Conservation (phyloP, 2,888 invertebrate genomes). For the Platycheirus albimanus region DNA sequence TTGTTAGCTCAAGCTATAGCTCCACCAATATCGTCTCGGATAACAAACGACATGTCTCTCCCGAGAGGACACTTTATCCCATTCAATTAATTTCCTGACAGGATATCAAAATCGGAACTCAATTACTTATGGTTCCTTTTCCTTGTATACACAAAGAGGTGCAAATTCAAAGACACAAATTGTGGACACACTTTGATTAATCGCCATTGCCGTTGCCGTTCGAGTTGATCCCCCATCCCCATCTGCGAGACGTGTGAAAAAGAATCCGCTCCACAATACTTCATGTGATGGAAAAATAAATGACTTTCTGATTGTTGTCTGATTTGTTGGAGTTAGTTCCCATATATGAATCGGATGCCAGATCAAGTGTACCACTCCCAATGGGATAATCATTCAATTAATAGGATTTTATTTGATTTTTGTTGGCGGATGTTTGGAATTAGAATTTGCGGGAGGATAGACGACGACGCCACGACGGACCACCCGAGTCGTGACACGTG, state of each 20-base stretch:
- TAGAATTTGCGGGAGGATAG: constrained; percentile 46
- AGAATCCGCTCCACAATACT: constrained; percentile 13
- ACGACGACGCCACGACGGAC: constrained; percentile 21
- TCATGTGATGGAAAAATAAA: constrained; percentile 48
- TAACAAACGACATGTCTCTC: constrained; percentile 60
- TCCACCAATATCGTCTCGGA: constrained; percentile 31
- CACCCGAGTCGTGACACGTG: constrained; percentile 69
- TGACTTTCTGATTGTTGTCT: constrained; percentile 56
- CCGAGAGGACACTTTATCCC: constrained; percentile 66
- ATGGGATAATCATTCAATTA: constrained; percentile 75
- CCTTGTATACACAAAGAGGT: constrained; percentile 2
- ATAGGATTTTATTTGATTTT: constrained; percentile 69
- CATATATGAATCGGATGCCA: constrained; percentile 49
- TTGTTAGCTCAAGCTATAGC: constrained; percentile 28
- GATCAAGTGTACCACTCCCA: constrained; percentile 72
- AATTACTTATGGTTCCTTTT: constrained; percentile 71
- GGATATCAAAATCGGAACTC: constrained; percentile 74
- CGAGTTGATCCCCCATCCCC: constrained; percentile 30
- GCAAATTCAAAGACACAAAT: constrained; percentile 27
- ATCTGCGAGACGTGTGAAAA: constrained; percentile 31
- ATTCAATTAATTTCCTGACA: constrained; percentile 75
- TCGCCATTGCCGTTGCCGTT: constrained; percentile 26
- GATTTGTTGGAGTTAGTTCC: constrained; percentile 13
- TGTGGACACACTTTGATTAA: constrained; percentile 60
- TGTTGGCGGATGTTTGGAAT: constrained; percentile 68